These are phyloP conservation scores for Oncorhynchus keta DNA, from an alignment of 2,113 vertebrate species.

Conservation along the genomic window DNA sequence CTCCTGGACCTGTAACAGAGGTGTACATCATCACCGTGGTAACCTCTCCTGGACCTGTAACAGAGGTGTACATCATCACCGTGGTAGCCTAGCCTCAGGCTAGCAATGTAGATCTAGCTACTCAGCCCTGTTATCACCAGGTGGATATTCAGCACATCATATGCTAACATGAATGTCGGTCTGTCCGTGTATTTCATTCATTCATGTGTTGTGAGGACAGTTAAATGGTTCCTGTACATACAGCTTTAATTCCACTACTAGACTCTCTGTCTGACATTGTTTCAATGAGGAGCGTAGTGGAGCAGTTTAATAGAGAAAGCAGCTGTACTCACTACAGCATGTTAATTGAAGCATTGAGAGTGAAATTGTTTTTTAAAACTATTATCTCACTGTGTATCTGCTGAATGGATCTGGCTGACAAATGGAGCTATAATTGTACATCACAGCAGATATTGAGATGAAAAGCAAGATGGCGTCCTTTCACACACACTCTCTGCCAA, in stretches of 20 bases:
- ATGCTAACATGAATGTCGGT: neutral
- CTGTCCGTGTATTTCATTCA: neutral
- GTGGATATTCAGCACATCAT: neutral
- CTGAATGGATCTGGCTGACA: constrained; percentile 68
- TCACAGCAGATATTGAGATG: constrained; percentile 70
- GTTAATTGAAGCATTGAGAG: constrained; percentile 77
- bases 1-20: too few relatives aligned
- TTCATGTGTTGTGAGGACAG: neutral
- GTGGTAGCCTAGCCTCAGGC: too few relatives aligned
- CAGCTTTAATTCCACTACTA: constrained; percentile 9
- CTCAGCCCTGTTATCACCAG: too few relatives aligned
- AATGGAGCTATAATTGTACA: constrained; percentile 75
- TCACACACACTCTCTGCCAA: constrained; percentile 64
- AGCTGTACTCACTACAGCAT: constrained; percentile 56
- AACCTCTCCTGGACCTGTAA: too few relatives aligned
- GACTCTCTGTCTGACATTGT: constrained; percentile 19
- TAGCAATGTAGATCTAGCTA: too few relatives aligned
- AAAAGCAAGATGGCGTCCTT: constrained; percentile 80
- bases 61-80: too few relatives aligned
- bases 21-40: too few relatives aligned
- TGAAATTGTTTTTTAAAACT: constrained; percentile 62
- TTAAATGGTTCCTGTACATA: constrained; percentile 13
- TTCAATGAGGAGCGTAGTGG: constrained; percentile 36
- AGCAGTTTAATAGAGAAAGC: constrained; percentile 39
- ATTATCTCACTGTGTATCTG: constrained; percentile 68